Evolutionary conservation across 2,113 vertebrate species (phyloP).

Genomic region (Oceanites oceanicus): DNA sequence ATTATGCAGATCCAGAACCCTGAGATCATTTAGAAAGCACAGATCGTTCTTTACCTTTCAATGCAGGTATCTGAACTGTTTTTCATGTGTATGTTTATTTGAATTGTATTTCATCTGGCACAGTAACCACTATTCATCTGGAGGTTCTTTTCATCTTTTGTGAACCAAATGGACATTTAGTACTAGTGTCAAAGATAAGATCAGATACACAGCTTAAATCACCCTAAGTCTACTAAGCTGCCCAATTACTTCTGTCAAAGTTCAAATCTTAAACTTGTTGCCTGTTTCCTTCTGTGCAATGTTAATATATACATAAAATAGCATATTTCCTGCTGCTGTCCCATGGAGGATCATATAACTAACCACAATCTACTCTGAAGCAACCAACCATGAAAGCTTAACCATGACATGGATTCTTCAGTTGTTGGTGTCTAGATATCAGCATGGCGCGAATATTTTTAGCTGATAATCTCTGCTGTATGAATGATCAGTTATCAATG

Average conservation of each 20-base stretch:
- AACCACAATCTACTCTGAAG: not conserved
- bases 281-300: not conserved
- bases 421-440: not conserved
- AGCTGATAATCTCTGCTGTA: not conserved
- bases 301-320: not conserved
- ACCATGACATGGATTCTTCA: not conserved
- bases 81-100: not conserved
- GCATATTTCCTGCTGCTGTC: not conserved
- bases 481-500: not conserved
- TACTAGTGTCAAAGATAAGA: conserved; percentile 13
- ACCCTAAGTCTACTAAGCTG: not conserved
- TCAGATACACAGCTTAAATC: conserved; percentile 19
- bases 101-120: conserved; percentile 32
- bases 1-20: not conserved
- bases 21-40: not conserved
- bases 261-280: not conserved
- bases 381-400: not conserved
- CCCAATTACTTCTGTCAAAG: not conserved
- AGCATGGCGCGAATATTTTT: not conserved
- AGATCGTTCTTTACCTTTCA: conserved; percentile 10
- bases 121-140: not conserved
- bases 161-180: conserved; percentile 1
- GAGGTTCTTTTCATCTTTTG: conserved; percentile 43
- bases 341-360: not conserved
- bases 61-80: not conserved